Evolutionary conservation across 2,113 vertebrate genomes (phyloP).

Genomic region (Cyanoderma ruficeps): DNA sequence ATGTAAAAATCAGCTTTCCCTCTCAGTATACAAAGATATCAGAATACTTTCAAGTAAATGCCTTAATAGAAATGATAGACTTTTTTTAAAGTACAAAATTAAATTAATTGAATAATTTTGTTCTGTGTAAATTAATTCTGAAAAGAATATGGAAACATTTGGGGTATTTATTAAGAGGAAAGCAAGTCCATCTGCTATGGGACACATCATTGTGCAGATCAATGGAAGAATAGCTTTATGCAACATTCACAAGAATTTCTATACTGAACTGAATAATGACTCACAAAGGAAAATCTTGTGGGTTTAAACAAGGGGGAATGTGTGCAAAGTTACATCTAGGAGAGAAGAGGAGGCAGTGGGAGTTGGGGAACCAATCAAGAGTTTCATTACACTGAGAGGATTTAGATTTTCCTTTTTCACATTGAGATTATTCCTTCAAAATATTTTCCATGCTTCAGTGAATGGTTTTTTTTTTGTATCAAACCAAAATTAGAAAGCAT

Average conservation of each 20-base stretch:
- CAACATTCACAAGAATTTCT: constrained; percentile 2
- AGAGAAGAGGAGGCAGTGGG: background rate
- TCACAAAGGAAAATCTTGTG: constrained; percentile 17
- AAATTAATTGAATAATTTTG: background rate
- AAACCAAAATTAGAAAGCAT: background rate
- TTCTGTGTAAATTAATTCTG: background rate
- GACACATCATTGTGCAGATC: background rate
- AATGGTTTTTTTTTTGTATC: background rate
- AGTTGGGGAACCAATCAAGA: background rate
- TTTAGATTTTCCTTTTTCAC: background rate
- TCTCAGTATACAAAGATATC: background rate
- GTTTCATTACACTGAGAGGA: background rate
- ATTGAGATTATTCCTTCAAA: background rate
- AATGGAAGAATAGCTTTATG: constrained; percentile 6
- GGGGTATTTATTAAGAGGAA: background rate
- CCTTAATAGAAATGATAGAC: background rate
- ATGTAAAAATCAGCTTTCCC: background rate
- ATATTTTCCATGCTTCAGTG: background rate
- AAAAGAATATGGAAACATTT: background rate
- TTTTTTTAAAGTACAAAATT: background rate
- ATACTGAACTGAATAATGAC: background rate
- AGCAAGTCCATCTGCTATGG: background rate
- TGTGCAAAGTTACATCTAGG: background rate
- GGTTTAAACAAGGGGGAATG: background rate
- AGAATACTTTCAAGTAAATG: background rate